Evolutionary conservation across 2,113 vertebrate species (phyloP), one percentile per base, ranked within the genome.

Genomic region (Candoia aspera): DNA sequence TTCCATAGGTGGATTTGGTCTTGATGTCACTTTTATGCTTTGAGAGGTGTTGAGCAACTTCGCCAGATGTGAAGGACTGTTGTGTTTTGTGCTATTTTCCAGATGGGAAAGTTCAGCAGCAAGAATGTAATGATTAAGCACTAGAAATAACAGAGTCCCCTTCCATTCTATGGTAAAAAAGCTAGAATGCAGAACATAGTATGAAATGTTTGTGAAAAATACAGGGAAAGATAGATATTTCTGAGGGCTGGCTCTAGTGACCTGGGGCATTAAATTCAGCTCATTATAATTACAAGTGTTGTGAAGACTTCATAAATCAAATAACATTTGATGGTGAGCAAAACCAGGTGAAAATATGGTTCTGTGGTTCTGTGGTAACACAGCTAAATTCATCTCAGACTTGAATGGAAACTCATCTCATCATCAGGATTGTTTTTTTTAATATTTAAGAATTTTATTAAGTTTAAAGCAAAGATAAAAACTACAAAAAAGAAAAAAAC

Each of bases 1-100:
- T 83, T 91, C 91, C 46, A 19, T 87, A 91, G 85, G 33, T 42
- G n/a, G 62, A 87, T 91, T 87, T 91, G 90, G 57, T 73, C 53
- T 58, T 91, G n/a, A 73, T 91, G 53, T 64, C 12, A 55, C 59
- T 87, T 59, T 23, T 79, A 33, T 33, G 15, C 33, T 59, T 59
- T 83, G 49, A 29, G 33, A 46, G 62, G 4, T 79, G 26, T 54
- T 42, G 53, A 91, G 54, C 54, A 79, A 54, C 33, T 87, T 86
- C 87, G 23, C 90, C 85, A 91, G 85, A 87, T 88, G 60, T 87
- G 85, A 91, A 24, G 19, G 53, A 91, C 85, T 79, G 29, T 86
- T 46, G 53, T 53, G 33, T 5, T 8, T 29, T 68, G 49, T 86
- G 90, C 29, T 29, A 0, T 37, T 87, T 87, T 33, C 49, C 46